A percentile compares a stretch with the other conserved stretches of the same genome.
phyloP scores from a whole-genome alignment of 2,888 invertebrate species.

The Orgyia antiqua region DNA sequence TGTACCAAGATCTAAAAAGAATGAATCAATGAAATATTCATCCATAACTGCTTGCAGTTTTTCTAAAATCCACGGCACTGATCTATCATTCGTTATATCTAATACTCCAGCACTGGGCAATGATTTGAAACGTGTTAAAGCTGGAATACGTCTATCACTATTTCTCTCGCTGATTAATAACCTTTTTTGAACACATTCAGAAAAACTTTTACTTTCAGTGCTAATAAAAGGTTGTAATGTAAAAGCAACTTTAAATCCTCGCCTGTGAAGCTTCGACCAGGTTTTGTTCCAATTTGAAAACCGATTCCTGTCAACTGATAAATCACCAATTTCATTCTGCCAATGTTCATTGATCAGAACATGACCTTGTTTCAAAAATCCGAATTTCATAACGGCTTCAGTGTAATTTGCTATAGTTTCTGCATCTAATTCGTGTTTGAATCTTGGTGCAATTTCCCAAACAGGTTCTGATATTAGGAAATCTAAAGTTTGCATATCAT shows the following conservation, averaged over 20 bases:
- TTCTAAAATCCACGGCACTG: conserved; percentile 87
- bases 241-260: conserved; percentile 92
- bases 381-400: conserved; percentile 87
- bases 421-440: conserved; percentile 81
- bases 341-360: conserved; percentile 89
- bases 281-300: conserved; percentile 89
- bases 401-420: conserved; percentile 88
- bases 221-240: conserved; percentile 95
- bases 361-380: conserved; percentile 87
- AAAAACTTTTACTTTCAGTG: conserved; percentile 90
- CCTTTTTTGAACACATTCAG: conserved; percentile 85
- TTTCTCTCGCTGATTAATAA: conserved; percentile 89
- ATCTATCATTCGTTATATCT: conserved; percentile 90
- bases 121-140: conserved; percentile 89
- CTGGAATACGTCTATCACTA: conserved; percentile 88
- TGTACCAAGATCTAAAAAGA: conserved; percentile 89
- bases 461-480: conserved; percentile 89
- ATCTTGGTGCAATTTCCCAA: conserved; percentile 88
- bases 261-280: conserved; percentile 87
- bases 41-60: conserved; percentile 84
- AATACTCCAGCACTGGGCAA: conserved; percentile 89
- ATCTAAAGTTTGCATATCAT: conserved; percentile 85
- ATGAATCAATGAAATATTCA: conserved; percentile 89
- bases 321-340: conserved; percentile 91
- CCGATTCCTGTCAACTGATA: conserved; percentile 85